phyloP scores from a whole-genome alignment of 2,888 invertebrate species.

The Drosophila bunnanda region DNA sequence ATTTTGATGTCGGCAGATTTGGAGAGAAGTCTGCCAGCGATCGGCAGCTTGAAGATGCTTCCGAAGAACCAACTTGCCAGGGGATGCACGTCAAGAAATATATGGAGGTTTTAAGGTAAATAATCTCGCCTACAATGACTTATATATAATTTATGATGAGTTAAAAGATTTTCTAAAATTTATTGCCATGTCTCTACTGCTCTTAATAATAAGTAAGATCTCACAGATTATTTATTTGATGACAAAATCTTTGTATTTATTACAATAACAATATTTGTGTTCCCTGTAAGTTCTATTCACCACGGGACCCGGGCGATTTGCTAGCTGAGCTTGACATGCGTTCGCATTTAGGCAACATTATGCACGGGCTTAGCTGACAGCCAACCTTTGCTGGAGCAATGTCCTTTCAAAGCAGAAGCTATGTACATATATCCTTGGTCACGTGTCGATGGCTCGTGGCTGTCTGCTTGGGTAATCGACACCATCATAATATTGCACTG shows the following conservation, averaged over 20 bases:
- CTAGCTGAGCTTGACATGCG: constrained; percentile 50
- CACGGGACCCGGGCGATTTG: not conserved
- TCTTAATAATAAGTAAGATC: not conserved
- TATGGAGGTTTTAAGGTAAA: not conserved
- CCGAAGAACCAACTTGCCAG: constrained; percentile 29
- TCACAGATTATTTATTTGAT: no score
- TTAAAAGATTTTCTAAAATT: not conserved
- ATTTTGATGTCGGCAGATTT: constrained; percentile 80
- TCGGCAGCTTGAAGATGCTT: constrained; percentile 19
- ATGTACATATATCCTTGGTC: constrained; percentile 23
- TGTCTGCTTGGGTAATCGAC: constrained; percentile 69
- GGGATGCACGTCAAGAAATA: constrained; percentile 9
- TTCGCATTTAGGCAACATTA: constrained; percentile 76
- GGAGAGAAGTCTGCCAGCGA: constrained; percentile 49
- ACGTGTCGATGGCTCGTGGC: constrained; percentile 63
- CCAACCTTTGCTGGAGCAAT: constrained; percentile 18
- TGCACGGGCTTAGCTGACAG: constrained; percentile 72
- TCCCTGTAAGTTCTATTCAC: constrained; percentile 2
- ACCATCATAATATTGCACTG: constrained; percentile 70
- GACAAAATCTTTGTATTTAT: not conserved
- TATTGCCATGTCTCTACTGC: not conserved
- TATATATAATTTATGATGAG: no score
- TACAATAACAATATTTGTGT: not conserved
- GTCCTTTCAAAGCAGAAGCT: constrained; percentile 18
- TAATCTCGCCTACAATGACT: fast-evolving